Evolutionary conservation across 1,140 invertebrate species (phyloP).

Genomic region (Drosophila triauraria): DNA sequence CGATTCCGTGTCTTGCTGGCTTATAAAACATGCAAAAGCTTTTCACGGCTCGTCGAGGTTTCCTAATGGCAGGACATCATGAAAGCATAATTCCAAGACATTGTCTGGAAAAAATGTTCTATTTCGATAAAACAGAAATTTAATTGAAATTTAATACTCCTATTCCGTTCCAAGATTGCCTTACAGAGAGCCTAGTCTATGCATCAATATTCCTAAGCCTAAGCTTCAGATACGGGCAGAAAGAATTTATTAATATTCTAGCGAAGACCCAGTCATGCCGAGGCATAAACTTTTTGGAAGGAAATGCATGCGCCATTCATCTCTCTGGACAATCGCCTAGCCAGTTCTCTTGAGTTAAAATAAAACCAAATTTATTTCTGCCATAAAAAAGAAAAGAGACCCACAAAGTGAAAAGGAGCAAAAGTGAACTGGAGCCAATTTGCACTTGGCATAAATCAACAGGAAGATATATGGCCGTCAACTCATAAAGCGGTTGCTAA

Average conservation of each 20-base stretch:
- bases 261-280: background rate
- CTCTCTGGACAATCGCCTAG: conserved; percentile 5
- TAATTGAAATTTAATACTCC: conserved; percentile 1
- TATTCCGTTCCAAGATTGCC: too few relatives aligned
- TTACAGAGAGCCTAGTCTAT: background rate
- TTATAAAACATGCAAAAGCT: conserved; percentile 42
- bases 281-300: background rate
- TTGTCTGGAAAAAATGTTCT: conserved; percentile 6
- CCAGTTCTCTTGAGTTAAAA: conserved; percentile 19
- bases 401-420: conserved; percentile 5
- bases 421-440: conserved; percentile 33
- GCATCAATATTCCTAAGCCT: background rate
- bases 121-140: background rate
- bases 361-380: conserved; percentile 41
- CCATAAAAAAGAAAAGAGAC: conserved; percentile 29
- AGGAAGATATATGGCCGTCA: conserved; percentile 49
- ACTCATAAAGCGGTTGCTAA: conserved; percentile 65
- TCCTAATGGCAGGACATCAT: conserved; percentile 19
- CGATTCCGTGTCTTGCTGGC: conserved; percentile 23
- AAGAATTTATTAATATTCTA: background rate
- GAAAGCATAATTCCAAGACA: conserved; percentile 31
- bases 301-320: conserved; percentile 13
- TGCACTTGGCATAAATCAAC: conserved; percentile 70
- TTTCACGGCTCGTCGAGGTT: conserved; percentile 14
- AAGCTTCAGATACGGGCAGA: background rate